phyloP scores from a whole-genome alignment of 1,140 invertebrate species.

The Papilio polytes region DNA sequence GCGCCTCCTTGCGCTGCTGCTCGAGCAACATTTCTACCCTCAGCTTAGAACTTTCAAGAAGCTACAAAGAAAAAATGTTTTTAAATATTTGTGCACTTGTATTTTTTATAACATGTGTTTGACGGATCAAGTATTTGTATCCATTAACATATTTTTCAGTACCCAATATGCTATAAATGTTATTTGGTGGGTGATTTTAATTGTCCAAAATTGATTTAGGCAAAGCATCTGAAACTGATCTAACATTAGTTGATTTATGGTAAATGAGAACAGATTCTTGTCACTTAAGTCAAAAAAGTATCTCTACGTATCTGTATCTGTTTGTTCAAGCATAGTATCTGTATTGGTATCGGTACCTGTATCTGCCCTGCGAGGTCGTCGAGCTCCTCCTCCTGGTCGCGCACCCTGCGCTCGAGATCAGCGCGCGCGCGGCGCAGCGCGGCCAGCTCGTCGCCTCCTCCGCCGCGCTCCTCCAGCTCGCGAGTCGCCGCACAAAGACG shows the following conservation, averaged over 20 bases:
- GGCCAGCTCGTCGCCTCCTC: conserved; percentile 94
- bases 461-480: conserved; percentile 94
- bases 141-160: neutral
- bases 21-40: conserved; percentile 96
- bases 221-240: too few relatives aligned
- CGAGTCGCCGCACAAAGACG: conserved; percentile 90
- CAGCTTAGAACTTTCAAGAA: conserved; percentile 94
- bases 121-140: neutral
- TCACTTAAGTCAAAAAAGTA: too few relatives aligned
- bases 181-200: too few relatives aligned
- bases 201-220: too few relatives aligned
- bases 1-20: conserved; percentile 94
- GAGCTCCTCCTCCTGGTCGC: conserved; percentile 97
- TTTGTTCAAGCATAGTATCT: neutral
- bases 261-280: too few relatives aligned
- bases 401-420: conserved; percentile 93
- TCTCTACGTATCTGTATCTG: neutral
- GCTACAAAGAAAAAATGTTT: conserved; percentile 63
- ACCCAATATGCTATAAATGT: neutral
- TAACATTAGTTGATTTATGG: too few relatives aligned
- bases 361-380: conserved; percentile 97
- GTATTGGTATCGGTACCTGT: conserved; percentile 76
- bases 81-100: neutral
- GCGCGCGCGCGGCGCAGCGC: conserved; percentile 92
- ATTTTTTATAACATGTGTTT: neutral